Evolutionary conservation across 2,888 invertebrate genomes (phyloP).

Genomic region (Acrobasis suavella): DNA sequence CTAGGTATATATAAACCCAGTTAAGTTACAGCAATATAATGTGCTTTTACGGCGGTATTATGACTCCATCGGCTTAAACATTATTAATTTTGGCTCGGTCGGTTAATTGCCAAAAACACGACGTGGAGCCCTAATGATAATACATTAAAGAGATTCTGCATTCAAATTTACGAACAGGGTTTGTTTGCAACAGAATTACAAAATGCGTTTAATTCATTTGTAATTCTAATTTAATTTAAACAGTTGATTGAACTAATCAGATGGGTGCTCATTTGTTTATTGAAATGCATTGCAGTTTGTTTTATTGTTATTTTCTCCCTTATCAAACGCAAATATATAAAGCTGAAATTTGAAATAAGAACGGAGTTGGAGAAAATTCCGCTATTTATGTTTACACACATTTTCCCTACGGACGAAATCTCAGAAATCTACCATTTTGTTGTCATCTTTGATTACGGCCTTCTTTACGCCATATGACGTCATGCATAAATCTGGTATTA

Average conservation of each 20-base stretch:
- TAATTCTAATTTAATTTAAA: not conserved
- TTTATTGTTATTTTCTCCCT: not conserved
- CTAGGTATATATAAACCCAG: not conserved
- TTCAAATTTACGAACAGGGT: constrained; percentile 9
- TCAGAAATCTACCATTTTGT: not conserved
- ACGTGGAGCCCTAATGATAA: constrained; percentile 8
- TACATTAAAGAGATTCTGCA: constrained; percentile 1
- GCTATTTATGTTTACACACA: constrained; percentile 12
- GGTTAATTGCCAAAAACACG: constrained; percentile 7
- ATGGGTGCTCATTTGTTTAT: too few relatives aligned
- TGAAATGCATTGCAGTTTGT: too few relatives aligned
- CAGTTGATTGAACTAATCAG: not conserved
- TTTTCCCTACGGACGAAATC: constrained; percentile 11
- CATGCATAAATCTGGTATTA: constrained; percentile 1
- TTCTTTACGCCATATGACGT: not conserved
- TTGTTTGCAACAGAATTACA: not conserved
- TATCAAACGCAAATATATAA: not conserved
- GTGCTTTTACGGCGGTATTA: constrained; percentile 49
- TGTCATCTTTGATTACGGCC: not conserved
- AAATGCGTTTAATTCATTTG: not conserved
- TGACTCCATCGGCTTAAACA: constrained; percentile 45
- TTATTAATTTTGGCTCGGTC: constrained; percentile 48
- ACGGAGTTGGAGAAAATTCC: not conserved
- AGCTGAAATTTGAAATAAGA: not conserved
- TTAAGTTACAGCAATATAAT: constrained; percentile 46